These are phyloP conservation scores for Rhinopomastus cyanomelas DNA, from an alignment of 2,113 vertebrate species.

Conservation along the genomic window DNA sequence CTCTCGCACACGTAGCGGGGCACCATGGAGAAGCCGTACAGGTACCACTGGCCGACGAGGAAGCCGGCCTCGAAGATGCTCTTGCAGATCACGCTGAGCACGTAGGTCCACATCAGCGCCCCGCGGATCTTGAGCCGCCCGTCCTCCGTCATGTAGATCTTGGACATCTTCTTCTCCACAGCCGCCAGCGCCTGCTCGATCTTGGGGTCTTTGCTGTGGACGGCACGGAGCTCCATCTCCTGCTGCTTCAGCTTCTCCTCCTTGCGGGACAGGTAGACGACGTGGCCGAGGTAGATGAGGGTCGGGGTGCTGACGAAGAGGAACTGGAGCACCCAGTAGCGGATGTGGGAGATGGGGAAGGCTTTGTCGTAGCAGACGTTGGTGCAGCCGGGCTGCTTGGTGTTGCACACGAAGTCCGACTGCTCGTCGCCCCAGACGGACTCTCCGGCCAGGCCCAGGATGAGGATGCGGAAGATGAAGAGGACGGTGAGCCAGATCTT, in stretches of 20 bases:
- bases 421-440: slow-evolving; percentile 97
- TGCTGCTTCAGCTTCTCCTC: slow-evolving; percentile 71
- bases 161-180: slow-evolving; percentile 75
- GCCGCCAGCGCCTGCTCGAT: slow-evolving; percentile 42
- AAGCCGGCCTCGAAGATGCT: slow-evolving; percentile 87
- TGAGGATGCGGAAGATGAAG: slow-evolving; percentile 96
- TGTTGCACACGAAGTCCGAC: slow-evolving; percentile 91
- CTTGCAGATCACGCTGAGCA: slow-evolving; percentile 85
- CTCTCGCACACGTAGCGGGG: slow-evolving; percentile 82
- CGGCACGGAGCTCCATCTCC: slow-evolving; percentile 69
- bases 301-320: slow-evolving; percentile 95
- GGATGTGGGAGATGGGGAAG: slow-evolving; percentile 97
- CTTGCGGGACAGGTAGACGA: slow-evolving; percentile 78
- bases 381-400: slow-evolving; percentile 89
- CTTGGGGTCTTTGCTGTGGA: slow-evolving; percentile 59
- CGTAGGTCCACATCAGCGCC: slow-evolving; percentile 84
- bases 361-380: slow-evolving; percentile 91
- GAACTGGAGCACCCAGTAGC: slow-evolving; percentile 96
- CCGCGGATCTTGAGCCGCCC: slow-evolving; percentile 78
- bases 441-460: slow-evolving; percentile 88
- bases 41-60: slow-evolving; percentile 88
- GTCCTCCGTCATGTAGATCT: slow-evolving; percentile 67
- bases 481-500: slow-evolving; percentile 95
- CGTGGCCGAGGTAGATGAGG: slow-evolving; percentile 91
- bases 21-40: slow-evolving; percentile 87